Evolutionary conservation across 2,113 vertebrate species (phyloP), one percentile per base, ranked within the genome.

Genomic region (Deroptyus accipitrinus): DNA sequence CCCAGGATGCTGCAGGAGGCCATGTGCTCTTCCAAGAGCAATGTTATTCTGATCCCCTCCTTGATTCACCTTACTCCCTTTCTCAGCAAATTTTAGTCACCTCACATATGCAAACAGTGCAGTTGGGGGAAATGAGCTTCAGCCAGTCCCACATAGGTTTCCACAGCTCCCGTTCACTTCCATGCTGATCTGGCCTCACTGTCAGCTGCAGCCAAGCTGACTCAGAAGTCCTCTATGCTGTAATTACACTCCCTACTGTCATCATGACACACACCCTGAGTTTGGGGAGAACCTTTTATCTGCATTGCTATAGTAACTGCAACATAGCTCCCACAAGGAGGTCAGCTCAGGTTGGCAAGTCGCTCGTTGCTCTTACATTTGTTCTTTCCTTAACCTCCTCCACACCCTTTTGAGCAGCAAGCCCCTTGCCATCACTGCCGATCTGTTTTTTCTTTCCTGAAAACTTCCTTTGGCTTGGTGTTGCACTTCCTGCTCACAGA

Each of bases 101-200:
- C 8, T 84, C 41, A 78, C 0, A 0, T 24, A 74, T 3, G 10
- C 33, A 57, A 61, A 88, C 66, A 22, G 44, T 0, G 0, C 80
- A 86, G 19, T 1, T 61, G 42, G 14, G 30, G 25, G 33, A 89
- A 92, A 77, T 42, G 33, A 80, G 39, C 44, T 91, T 90, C 74
- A 89, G 30, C 7, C 20, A 35, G 64, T n/a, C 20, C 44, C 64
- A 69, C 15, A 1, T 0, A 19, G 39, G 27, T 62, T 81, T 70
- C 41, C 73, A 69, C 73, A 86, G 59, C 33, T 31, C 35, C 76
- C 51, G 23, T 24, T 80, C 59, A 35, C 30, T 37, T 69, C 42
- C 1, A 10, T 15, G 57, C 39, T 61, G 31, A 44, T 20, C 62
- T 61, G 72, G 63, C 28, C 76, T 68, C 1, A 2, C 57, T 46